Conservation (phyloP, 2,797 vertebrate genomes). For the Balearica regulorum region DNA sequence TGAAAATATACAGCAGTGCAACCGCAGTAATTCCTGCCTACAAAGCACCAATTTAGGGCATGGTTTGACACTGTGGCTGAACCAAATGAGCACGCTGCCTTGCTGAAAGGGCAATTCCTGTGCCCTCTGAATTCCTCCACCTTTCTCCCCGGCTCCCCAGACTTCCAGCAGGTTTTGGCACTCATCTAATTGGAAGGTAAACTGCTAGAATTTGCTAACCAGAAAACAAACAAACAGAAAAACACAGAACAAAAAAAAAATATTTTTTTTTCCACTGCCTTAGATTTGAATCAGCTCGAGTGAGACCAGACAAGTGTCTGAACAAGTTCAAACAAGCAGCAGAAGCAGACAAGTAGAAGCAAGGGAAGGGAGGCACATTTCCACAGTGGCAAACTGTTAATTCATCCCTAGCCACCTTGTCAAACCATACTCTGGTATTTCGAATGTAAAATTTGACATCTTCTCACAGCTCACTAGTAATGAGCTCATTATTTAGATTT, state of each 20-base stretch:
- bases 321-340: not conserved
- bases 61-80: not conserved
- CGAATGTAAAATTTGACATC: not conserved
- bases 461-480: not conserved
- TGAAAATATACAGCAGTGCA: not conserved
- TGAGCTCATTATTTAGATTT: conserved; percentile 8
- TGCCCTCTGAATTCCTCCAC: not conserved
- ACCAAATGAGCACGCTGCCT: not conserved
- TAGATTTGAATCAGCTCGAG: not conserved
- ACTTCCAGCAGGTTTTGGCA: not conserved
- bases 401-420: not conserved
- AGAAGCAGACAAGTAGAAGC: not conserved
- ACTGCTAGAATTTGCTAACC: not conserved
- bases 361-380: not conserved
- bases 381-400: not conserved
- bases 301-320: not conserved
- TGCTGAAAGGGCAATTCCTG: not conserved
- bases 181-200: not conserved
- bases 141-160: not conserved
- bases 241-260: not conserved
- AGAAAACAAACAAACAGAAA: not conserved
- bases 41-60: conserved; percentile 12
- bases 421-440: not conserved
- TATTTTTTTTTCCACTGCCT: not conserved
- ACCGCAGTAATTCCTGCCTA: not conserved